A percentile compares a stretch with the other conserved stretches of the same genome.
Evolutionary conservation across 2,888 invertebrate genomes (phyloP).

Genomic region (Leptopilina drosophilae): DNA sequence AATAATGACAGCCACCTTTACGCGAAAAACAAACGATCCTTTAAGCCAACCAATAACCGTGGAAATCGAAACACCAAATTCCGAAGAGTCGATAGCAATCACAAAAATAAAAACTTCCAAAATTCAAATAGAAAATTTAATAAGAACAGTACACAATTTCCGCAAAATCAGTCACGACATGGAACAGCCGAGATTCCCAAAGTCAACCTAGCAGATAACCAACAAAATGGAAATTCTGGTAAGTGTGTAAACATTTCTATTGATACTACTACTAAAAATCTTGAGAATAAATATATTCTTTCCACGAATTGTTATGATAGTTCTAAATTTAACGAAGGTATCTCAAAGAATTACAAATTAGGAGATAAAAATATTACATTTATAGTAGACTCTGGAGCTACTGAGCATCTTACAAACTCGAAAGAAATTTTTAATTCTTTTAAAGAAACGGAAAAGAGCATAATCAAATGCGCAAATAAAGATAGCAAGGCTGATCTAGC

Average conservation of each 20-base stretch:
- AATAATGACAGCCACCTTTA: background rate
- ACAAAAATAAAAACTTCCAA: too few species aligned
- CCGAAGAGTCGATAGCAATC: background rate
- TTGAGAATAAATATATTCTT: background rate
- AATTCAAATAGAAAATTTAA: background rate
- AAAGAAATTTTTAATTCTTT: constrained; percentile 53
- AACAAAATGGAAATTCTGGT: background rate
- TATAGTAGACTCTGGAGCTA: constrained; percentile 56
- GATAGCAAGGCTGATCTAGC: constrained; percentile 43
- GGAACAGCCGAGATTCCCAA: background rate
- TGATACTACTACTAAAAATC: background rate
- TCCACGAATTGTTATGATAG: background rate
- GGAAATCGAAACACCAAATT: background rate
- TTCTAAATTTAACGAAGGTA: background rate
- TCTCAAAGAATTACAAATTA: background rate
- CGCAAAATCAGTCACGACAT: background rate
- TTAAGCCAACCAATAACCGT: background rate
- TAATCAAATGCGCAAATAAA: constrained; percentile 56
- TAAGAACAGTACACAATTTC: background rate
- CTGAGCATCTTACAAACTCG: constrained; percentile 57
- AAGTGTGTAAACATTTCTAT: background rate
- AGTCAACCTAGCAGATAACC: background rate
- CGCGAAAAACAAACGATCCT: background rate
- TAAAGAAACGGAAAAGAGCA: constrained; percentile 45
- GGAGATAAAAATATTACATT: constrained; percentile 6